These are phyloP conservation scores for Ophion costatus DNA, from an alignment of 2,888 invertebrate species.

Conservation along the genomic window DNA sequence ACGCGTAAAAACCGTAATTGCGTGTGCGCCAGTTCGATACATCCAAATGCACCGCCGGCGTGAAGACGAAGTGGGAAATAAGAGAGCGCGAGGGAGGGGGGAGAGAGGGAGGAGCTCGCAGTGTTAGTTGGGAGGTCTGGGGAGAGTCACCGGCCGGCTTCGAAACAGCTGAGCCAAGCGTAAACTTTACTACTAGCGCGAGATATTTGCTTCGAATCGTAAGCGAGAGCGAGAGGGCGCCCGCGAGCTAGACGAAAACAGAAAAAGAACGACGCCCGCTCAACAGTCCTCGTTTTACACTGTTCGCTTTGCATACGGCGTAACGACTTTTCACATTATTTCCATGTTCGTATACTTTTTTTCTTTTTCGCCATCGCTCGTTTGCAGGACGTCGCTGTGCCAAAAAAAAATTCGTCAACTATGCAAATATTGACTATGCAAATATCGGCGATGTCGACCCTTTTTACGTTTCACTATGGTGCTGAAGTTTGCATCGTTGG, in stretches of 20 bases:
- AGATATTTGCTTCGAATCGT: slow-evolving; percentile 52
- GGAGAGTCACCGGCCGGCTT: slow-evolving; percentile 60
- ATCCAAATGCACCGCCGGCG: slow-evolving; percentile 37
- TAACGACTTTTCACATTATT: not conserved
- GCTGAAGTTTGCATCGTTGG: no score
- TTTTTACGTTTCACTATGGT: no score
- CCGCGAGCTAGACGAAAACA: not conserved
- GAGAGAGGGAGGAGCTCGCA: slow-evolving; percentile 53
- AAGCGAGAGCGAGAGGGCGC: slow-evolving; percentile 18
- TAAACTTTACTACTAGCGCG: slow-evolving; percentile 51
- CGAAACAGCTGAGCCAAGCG: slow-evolving; percentile 63
- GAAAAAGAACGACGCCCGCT: slow-evolving; percentile 24
- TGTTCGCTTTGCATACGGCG: no score
- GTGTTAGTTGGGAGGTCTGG: slow-evolving; percentile 40
- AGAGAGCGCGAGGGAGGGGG: not conserved
- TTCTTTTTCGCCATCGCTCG: not conserved
- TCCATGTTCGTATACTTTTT: not conserved
- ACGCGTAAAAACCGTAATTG: slow-evolving; percentile 6
- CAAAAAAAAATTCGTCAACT: not conserved
- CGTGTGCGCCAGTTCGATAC: slow-evolving; percentile 6
- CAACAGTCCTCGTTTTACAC: no score
- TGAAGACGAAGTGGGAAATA: slow-evolving; percentile 27
- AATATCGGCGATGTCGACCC: no score
- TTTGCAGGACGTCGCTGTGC: not conserved
- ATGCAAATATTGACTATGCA: not conserved